A percentile compares a stretch with the other conserved stretches of the same genome.
These are phyloP conservation scores for Serinus canaria DNA, from an alignment of 2,113 vertebrate species.

Conservation along the genomic window DNA sequence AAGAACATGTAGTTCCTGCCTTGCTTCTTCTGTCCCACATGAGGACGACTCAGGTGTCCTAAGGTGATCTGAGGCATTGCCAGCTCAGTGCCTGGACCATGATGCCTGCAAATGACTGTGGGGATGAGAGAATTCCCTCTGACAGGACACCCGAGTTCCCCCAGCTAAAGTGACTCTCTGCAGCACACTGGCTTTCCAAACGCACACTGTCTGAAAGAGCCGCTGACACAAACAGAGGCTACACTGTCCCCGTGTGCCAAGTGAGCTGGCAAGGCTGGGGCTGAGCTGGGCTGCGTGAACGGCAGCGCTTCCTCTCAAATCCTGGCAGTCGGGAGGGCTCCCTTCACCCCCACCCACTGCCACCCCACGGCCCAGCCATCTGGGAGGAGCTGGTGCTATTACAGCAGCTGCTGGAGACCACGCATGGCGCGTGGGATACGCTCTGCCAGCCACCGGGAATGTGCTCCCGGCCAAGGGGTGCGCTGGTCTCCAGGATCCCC, in stretches of 20 bases:
- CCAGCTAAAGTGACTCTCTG: neutral
- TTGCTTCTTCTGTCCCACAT: neutral
- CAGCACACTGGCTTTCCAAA: neutral
- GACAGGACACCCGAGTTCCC: fast-evolving
- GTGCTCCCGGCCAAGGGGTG: neutral
- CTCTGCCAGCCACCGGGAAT: neutral
- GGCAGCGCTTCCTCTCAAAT: neutral
- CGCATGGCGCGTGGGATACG: fast-evolving
- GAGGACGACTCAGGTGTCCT: neutral
- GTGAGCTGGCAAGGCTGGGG: neutral
- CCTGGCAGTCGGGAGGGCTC: neutral
- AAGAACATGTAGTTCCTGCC: fast-evolving
- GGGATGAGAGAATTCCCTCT: neutral
- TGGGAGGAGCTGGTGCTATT: neutral
- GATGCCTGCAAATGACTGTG: neutral
- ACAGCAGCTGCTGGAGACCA: neutral
- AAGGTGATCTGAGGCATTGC: neutral
- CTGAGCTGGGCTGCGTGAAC: neutral
- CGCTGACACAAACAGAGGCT: neutral
- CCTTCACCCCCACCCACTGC: neutral
- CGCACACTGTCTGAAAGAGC: neutral
- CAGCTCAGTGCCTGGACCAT: fast-evolving
- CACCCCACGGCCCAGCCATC: fast-evolving
- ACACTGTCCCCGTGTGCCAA: neutral
- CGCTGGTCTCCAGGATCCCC: neutral